Base-by-base conservation (phyloP, 2,888 invertebrate species). In the Drosophila cyrtoloma region DNA sequence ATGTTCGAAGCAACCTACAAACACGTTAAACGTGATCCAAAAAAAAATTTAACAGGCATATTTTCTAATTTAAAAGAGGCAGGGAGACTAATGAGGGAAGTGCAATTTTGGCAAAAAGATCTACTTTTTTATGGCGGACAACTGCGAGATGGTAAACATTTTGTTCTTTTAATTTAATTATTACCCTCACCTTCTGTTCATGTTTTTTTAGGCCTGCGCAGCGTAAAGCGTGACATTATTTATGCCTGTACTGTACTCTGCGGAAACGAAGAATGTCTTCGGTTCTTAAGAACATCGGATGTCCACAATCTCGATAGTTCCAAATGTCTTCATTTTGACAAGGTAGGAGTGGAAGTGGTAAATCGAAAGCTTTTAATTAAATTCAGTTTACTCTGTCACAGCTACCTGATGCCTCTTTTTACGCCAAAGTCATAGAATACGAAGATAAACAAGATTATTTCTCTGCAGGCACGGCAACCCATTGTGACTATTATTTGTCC, bases 51-150 rank as follows among this genome's bases (percentile, higher is more conserved):
- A 55, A 95, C 96, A 83, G 95, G 95, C 69, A 96, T 98, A 91
- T 96, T 97, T 61, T 94, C 94, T 61, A 96, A 95, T 71, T 94
- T 98, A 83, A 95, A 95, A 67, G 94, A 94, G 55, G 96, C 97
- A 77, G 94, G 95, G 84, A 91, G 89, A 0, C 95, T 96, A 91
- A 94, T 98, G 77, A 93, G 93, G 47, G 93, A 94, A 79, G 96
- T 97, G 93, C 95, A 95, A 86, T 92, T 92, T 35, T 94, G 95
- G 76, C 97, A 97, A 5, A 94, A 94, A 73, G 93, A 94, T 76
- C 94, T 97, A 79, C 94, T 97, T 60, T 94, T 94, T 58, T 95
- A 96, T 85, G 97, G 97, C 5, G 95, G 96, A 44, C 95, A 95
- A 77, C 94, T 97, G 76, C 96, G 96, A 92, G 95, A 95, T 77